A percentile compares a stretch with the other conserved stretches of the same genome.
These are phyloP conservation scores for Myioborus miniatus DNA, from an alignment of 2,797 vertebrate genomes.

Conservation along the genomic window DNA sequence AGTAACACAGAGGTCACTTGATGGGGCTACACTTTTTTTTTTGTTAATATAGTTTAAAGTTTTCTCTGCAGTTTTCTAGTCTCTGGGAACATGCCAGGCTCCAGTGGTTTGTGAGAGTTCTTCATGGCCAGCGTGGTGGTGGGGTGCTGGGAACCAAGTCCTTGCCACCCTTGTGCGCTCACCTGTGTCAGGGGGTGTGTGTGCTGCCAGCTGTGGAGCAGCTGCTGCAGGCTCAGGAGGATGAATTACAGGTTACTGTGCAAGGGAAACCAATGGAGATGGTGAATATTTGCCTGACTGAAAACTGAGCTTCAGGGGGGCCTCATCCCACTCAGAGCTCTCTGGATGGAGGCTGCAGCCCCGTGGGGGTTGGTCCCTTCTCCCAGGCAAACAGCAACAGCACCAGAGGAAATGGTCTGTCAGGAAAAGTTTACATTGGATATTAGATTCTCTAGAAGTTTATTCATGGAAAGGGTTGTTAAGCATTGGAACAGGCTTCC, in stretches of 20 bases:
- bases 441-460: neutral
- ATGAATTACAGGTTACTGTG: neutral
- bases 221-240: neutral
- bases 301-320: neutral
- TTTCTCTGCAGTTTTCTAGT: neutral
- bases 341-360: neutral
- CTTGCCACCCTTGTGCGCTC: neutral
- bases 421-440: neutral
- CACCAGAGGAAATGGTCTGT: neutral
- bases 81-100: neutral
- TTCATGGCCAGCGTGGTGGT: rapidly evolving
- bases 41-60: neutral
- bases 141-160: neutral
- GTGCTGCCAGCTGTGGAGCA: neutral
- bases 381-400: neutral
- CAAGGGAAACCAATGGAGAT: neutral
- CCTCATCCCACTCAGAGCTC: neutral
- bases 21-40: neutral
- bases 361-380: neutral
- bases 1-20: rapidly evolving
- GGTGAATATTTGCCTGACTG: neutral
- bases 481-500: neutral
- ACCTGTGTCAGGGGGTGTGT: rapidly evolving
- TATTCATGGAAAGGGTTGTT: neutral
- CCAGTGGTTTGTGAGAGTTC: neutral